Evolutionary conservation across 2,888 invertebrate species (phyloP), one percentile per base, ranked within the genome.

Genomic region (Pristionchus exspectatus): DNA sequence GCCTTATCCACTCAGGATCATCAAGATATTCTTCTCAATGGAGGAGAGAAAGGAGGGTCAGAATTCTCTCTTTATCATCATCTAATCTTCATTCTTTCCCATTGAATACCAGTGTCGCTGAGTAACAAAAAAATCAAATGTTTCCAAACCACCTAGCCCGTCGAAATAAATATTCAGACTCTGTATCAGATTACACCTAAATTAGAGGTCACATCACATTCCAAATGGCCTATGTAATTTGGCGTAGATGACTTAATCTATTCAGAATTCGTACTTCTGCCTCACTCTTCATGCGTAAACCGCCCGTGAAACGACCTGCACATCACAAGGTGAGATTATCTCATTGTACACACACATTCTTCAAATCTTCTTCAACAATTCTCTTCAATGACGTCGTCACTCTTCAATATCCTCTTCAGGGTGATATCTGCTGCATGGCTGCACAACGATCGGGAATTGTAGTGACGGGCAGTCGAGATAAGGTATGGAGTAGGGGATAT

Each of bases 371-470:
- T 14, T 33, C 72, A 30, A 30, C 12, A 2, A 14, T 30, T 14
- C 14, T 72, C n/a, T 69, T 24, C 69, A 66, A 66, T 38, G 38
- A 38, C 38, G 5, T 24, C 30, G 2, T 69, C 12, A 21, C 72
- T 33, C 72, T 72, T 72, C 72, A 72, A 33, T 33, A 30, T 38
- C 30, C 54, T 24, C 7, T 85, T 69, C 56, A 66, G 83, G 89
- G 66, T 74, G 54, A 59, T 59, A 83, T 89, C 33, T 72, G 81
- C 14, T 81, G 81, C n/a, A 59, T 89, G 89, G 89, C 63, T 14
- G 89, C 89, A 24, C 81, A 83, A 44, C 56, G 89, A 63, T 66
- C 89, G 63, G 89, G 89, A 33, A 89, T 89, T 7, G 89, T 89
- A 18, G 81, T 89, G 81, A 81, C 81, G 27, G 89, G 89, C 10